Percentiles rank a stretch among this genome's conserved stretches.
Evolutionary conservation across 2,888 invertebrate species (phyloP).

Genomic region (Agriotes lineatus): DNA sequence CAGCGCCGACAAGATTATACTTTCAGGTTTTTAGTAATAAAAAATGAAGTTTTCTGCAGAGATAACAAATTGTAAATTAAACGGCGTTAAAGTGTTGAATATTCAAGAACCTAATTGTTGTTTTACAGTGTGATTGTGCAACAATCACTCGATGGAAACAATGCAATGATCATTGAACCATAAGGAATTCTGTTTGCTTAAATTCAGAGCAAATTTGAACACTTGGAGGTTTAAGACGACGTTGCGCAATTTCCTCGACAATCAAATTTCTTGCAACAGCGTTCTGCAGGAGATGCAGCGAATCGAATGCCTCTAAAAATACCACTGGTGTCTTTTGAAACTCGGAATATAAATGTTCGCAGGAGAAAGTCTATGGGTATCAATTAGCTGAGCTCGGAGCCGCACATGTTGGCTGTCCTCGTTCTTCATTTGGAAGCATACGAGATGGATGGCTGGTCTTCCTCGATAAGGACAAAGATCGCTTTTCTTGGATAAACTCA

Average conservation of each 20-base stretch:
- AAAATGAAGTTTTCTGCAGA: neutral
- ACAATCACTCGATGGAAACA: no score
- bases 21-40: no score
- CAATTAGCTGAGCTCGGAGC: neutral
- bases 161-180: no score
- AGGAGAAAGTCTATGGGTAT: neutral
- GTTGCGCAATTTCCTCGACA: neutral
- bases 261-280: neutral
- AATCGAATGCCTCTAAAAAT: conserved; percentile 1
- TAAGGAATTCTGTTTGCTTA: no score
- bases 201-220: no score
- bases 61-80: neutral
- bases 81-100: no score
- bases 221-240: no score
- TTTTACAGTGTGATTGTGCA: no score
- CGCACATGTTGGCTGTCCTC: neutral
- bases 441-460: no score
- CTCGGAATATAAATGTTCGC: neutral
- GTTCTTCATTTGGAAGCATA: neutral
- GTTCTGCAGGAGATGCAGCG: neutral
- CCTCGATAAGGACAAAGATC: no score
- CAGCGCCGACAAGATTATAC: no score
- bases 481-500: neutral
- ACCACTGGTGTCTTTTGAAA: neutral
- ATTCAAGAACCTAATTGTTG: no score